A percentile compares a stretch with the other conserved stretches of the same genome.
These are phyloP conservation scores for Carassius carassius DNA, from an alignment of 2,113 vertebrate species.

Conservation along the genomic window DNA sequence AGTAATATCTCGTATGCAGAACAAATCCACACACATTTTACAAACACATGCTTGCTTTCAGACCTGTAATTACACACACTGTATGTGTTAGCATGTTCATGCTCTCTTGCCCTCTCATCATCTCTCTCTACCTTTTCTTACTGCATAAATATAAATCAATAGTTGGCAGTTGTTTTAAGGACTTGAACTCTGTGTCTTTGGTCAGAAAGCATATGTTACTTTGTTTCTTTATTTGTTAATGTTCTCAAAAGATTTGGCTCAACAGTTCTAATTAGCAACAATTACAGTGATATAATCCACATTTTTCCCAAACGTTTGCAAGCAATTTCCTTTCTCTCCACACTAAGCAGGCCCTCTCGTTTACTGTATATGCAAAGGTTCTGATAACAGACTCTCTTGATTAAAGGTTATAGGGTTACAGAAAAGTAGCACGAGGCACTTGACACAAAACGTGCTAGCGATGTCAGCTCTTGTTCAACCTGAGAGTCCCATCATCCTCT, in stretches of 20 bases:
- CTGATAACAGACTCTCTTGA: constrained; percentile 14
- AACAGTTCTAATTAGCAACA: constrained; percentile 21
- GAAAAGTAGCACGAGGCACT: not conserved
- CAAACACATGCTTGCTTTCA: not conserved
- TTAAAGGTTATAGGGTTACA: constrained; percentile 23
- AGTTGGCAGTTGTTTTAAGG: constrained; percentile 15
- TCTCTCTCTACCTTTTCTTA: constrained; percentile 4
- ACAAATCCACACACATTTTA: not conserved
- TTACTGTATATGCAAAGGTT: not conserved
- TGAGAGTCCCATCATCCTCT: constrained; percentile 29
- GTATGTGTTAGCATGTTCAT: not conserved
- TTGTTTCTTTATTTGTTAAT: constrained; percentile 36
- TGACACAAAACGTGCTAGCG: constrained; percentile 19
- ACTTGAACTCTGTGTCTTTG: constrained; percentile 17
- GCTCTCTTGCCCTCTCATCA: not conserved
- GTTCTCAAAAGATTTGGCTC: constrained; percentile 36
- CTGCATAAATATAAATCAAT: constrained; percentile 11
- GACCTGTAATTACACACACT: constrained; percentile 2
- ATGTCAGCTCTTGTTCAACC: constrained; percentile 39
- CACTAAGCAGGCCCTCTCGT: not conserved
- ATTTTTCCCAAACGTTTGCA: constrained; percentile 16
- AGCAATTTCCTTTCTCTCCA: constrained; percentile 14
- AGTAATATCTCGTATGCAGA: not conserved
- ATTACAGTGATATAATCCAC: constrained; percentile 28
- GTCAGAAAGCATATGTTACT: not conserved